Conservation (phyloP, 2,888 invertebrate genomes). For the Maniola hyperantus region DNA sequence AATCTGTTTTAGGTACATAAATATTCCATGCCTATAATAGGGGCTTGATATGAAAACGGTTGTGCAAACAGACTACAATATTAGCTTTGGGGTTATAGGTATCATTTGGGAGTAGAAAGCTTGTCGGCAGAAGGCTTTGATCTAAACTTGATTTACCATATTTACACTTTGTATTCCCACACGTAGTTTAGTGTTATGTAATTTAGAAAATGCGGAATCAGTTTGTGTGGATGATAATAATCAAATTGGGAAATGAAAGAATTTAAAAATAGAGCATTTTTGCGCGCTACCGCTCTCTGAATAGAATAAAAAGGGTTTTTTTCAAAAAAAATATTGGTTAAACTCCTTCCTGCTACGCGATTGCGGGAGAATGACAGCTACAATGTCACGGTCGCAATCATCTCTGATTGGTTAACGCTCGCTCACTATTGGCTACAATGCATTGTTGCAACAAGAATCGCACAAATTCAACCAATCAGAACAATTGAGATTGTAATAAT, state of each 20-base stretch:
- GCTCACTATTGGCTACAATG: too few species aligned
- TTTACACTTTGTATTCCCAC: conserved; percentile 13
- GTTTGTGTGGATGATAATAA: neutral
- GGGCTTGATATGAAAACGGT: conserved; percentile 25
- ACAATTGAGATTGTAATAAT: too few species aligned
- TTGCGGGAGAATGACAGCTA: too few species aligned
- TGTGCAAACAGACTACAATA: conserved; percentile 33
- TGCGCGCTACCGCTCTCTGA: too few species aligned
- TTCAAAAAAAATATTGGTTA: too few species aligned
- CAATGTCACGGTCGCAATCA: too few species aligned
- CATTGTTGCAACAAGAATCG: too few species aligned
- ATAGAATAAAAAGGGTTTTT: too few species aligned
- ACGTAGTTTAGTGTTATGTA: neutral
- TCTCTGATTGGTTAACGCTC: too few species aligned
- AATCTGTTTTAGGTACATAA: conserved; percentile 10
- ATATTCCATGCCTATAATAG: conserved; percentile 21
- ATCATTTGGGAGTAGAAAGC: conserved; percentile 30
- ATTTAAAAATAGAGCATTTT: too few species aligned
- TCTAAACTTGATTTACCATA: conserved; percentile 30
- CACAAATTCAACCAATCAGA: too few species aligned
- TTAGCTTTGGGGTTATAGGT: conserved; percentile 29
- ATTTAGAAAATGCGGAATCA: neutral
- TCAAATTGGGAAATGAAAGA: neutral
- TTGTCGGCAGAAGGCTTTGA: conserved; percentile 30
- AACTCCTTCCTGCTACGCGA: too few species aligned